These are phyloP conservation scores for Hydrotaea cyrtoneurina DNA, from an alignment of 2,888 invertebrate species.

Conservation along the genomic window DNA sequence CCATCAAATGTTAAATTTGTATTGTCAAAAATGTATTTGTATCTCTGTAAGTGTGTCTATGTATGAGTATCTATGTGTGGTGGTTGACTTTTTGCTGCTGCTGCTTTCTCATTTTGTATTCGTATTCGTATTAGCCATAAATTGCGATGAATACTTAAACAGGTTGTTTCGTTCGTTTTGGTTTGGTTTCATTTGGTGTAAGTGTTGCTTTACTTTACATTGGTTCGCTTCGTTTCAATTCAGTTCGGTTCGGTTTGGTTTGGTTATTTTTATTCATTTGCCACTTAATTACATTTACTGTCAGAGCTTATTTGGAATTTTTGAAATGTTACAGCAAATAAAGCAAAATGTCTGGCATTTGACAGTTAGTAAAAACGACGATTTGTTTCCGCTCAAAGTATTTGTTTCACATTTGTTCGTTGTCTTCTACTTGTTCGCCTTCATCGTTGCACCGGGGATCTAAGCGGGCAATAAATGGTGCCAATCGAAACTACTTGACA, in stretches of 20 bases:
- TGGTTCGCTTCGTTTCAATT: neutral
- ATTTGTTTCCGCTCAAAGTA: constrained; percentile 24
- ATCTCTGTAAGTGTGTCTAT: neutral
- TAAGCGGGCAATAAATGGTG: too few species aligned
- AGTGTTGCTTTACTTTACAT: constrained; percentile 19
- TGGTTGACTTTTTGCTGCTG: neutral
- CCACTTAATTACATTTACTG: constrained; percentile 66
- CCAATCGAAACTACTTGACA: too few species aligned
- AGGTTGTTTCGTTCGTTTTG: constrained; percentile 68
- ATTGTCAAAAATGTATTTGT: constrained; percentile 37
- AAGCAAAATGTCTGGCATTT: constrained; percentile 48
- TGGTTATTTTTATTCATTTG: constrained; percentile 74
- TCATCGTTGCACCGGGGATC: neutral
- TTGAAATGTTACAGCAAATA: constrained; percentile 30
- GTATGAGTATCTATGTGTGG: neutral
- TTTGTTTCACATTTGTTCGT: constrained; percentile 14
- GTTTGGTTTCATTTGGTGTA: constrained; percentile 51
- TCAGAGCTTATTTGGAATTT: constrained; percentile 51
- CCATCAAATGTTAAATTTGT: constrained; percentile 42
- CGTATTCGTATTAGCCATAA: constrained; percentile 63
- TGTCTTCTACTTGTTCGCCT: neutral
- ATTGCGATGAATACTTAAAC: constrained; percentile 79
- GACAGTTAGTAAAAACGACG: constrained; percentile 39
- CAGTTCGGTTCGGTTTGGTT: neutral
- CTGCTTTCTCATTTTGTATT: neutral